phyloP scores from a whole-genome alignment of 2,888 invertebrate genomes.

The Amphimallon solstitiale region DNA sequence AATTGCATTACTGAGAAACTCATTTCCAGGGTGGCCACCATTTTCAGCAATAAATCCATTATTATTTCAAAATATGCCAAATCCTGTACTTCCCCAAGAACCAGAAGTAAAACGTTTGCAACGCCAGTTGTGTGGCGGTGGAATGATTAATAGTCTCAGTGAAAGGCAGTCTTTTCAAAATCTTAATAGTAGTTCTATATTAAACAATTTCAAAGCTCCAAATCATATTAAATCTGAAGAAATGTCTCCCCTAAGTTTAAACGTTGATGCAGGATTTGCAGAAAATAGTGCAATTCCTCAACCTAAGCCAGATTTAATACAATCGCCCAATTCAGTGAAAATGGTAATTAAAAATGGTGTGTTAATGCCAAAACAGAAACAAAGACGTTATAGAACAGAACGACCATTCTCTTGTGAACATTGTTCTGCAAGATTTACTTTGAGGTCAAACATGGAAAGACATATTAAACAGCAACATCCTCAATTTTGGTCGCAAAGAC shows the following conservation, averaged over 20 bases:
- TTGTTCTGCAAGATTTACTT: slow-evolving; percentile 89
- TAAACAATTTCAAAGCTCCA: slow-evolving; percentile 17
- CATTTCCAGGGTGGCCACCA: slow-evolving; percentile 64
- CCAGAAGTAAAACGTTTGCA: slow-evolving; percentile 76
- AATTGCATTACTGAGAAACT: slow-evolving; percentile 68
- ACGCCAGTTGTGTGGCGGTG: slow-evolving; percentile 77
- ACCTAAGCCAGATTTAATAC: slow-evolving; percentile 65
- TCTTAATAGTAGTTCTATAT: slow-evolving; percentile 39
- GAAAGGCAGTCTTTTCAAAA: slow-evolving; percentile 38
- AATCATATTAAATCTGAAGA: slow-evolving; percentile 60
- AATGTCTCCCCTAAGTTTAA: slow-evolving; percentile 65
- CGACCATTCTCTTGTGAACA: slow-evolving; percentile 91
- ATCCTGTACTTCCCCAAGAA: slow-evolving; percentile 67
- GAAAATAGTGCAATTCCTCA: slow-evolving; percentile 53
- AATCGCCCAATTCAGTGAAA: slow-evolving; percentile 76
- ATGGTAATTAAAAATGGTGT: slow-evolving; percentile 93
- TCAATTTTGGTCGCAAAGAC: slow-evolving; percentile 85
- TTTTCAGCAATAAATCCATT: slow-evolving; percentile 73
- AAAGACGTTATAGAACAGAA: slow-evolving; percentile 88
- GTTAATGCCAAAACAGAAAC: slow-evolving; percentile 91
- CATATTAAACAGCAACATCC: slow-evolving; percentile 96
- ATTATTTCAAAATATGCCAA: slow-evolving; percentile 68
- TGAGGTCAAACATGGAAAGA: slow-evolving; percentile 94
- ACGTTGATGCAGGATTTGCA: slow-evolving; percentile 53
- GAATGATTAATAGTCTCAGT: slow-evolving; percentile 67